Evolutionary conservation across 1,140 invertebrate genomes (phyloP), one percentile per base, ranked within the genome.

Genomic region (Wasmannia auropunctata): DNA sequence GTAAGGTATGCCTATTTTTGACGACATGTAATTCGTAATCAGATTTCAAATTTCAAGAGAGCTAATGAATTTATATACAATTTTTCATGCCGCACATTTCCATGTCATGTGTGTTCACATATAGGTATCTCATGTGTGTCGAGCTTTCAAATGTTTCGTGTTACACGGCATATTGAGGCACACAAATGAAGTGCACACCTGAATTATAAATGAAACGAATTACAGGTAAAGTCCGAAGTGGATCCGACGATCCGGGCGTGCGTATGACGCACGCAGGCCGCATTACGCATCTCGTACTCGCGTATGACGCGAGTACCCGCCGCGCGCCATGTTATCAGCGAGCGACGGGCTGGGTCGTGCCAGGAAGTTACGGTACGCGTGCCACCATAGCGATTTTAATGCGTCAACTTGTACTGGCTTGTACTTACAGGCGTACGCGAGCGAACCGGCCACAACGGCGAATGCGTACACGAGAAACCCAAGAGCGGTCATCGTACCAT

Each of bases 341-440:
- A 87, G n/a, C n/a, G 87, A 86, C 93, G 93, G 93, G 93, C 92
- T 94, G 93, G 93, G 93, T 90, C 74, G 74, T n/a, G 56, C 37
- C 72, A 63, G 19, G 22, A 81, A 60, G 40, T 83, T 62, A 43
- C 51, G n/a, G n/a, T 6, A n/a, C 62, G n/a, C n/a, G 31, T 69
- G 46, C 46, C 67, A 49, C 37, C n/a, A 28, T 77, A 63, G 31
- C 31, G n/a, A 3, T 28, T n/a, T n/a, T 28, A 37, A n/a, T 25
- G 28, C 19, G 22, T 8, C 60, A 19, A 11, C 37, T 3, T 7
- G 37, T 7, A 40, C 37, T n/a, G 43, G 14, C 11, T 22, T 19
- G 14, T 92, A 94, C 94, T 94, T 90, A 94, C 94, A 94, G 28
- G 92, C 90, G 49, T 62, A 84, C 5, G 84, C 87, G 7, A 91